These are phyloP conservation scores for Papilio polytes DNA, from an alignment of 1,140 invertebrate species.

Conservation along the genomic window DNA sequence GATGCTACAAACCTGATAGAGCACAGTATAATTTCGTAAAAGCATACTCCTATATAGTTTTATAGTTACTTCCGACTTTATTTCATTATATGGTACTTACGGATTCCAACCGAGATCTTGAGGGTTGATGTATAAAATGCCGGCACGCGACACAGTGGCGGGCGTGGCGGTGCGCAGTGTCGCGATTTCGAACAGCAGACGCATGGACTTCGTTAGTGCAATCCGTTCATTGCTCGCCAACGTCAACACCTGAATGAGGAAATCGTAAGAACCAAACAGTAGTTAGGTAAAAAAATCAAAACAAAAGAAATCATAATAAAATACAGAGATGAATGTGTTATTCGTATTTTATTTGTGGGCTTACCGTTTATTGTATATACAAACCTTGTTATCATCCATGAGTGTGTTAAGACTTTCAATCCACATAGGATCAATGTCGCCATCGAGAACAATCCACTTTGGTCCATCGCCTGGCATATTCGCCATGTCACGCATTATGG, in stretches of 20 bases:
- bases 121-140: constrained; percentile 96
- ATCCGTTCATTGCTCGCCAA: constrained; percentile 97
- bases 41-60: not conserved
- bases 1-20: constrained; percentile 90
- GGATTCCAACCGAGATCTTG: constrained; percentile 98
- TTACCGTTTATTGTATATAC: not conserved
- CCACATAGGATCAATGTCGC: constrained; percentile 99
- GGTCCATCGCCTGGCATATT: constrained; percentile 93
- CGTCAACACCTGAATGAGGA: constrained; percentile 88
- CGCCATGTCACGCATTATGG: constrained; percentile 96
- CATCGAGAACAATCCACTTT: constrained; percentile 98
- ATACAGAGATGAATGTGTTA: not conserved
- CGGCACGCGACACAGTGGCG: constrained; percentile 97
- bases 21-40: not conserved
- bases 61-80: not conserved
- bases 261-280: not conserved
- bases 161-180: constrained; percentile 96
- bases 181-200: constrained; percentile 96
- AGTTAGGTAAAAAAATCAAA: not conserved
- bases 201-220: constrained; percentile 94
- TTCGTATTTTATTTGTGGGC: not conserved
- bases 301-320: not conserved
- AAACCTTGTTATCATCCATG: constrained; percentile 93
- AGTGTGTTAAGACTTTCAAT: constrained; percentile 96
- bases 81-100: constrained; percentile 86